Percentiles rank a stretch among this genome's conserved stretches.
Conservation (phyloP, 2,888 invertebrate species). For the Cinara cedri region DNA sequence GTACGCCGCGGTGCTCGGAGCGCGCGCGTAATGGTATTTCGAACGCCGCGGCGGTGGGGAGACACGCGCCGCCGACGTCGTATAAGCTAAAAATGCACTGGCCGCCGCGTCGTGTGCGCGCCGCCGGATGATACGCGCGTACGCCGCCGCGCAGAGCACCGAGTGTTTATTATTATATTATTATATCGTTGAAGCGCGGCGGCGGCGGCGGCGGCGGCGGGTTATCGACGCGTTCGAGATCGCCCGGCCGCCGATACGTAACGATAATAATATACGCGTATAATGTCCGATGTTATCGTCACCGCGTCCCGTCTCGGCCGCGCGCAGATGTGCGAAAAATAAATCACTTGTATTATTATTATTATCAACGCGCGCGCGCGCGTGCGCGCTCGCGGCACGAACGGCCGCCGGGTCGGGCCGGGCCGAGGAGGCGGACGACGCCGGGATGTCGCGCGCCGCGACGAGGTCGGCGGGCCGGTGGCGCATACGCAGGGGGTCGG, state of each 20-base stretch:
- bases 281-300: background rate
- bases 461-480: too few species aligned
- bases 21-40: conserved; percentile 39
- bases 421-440: too few species aligned
- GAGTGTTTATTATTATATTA: conserved; percentile 3
- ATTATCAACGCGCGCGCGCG: too few species aligned
- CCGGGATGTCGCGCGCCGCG: background rate
- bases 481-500: too few species aligned
- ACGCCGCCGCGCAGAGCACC: too few species aligned
- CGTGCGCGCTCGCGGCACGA: too few species aligned
- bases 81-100: conserved; percentile 53
- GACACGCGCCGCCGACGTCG: conserved; percentile 15
- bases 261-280: background rate
- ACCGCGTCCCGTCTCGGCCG: background rate
- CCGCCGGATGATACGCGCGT: background rate
- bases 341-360: too few species aligned
- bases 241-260: background rate
- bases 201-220: too few species aligned
- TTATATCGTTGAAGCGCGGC: too few species aligned
- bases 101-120: background rate
- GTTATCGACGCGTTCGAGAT: conserved; percentile 25
- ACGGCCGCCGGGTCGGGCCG: too few species aligned
- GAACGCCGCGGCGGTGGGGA: background rate
- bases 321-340: background rate
- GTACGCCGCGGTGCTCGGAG: conserved; percentile 12